Conservation (phyloP, 2,888 invertebrate species). For the Tanypteryx hageni region DNA sequence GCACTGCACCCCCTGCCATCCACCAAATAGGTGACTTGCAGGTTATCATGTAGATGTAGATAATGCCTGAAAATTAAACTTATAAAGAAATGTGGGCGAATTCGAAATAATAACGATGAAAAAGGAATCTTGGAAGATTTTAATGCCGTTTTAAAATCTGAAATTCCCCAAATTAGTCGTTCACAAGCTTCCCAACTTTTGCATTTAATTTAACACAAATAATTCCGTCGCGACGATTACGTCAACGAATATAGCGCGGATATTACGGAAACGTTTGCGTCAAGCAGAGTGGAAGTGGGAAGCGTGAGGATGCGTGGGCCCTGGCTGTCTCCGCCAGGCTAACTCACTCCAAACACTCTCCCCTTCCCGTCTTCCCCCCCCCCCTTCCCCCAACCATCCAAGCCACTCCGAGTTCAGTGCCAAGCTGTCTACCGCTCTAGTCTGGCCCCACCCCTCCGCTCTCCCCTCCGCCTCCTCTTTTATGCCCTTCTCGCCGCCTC, state of each 20-base stretch:
- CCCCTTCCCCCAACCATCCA: neutral
- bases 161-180: neutral
- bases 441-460: slow-evolving; percentile 5
- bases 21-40: no score
- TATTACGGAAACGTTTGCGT: no score
- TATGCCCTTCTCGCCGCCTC: neutral
- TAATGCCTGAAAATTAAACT: no score
- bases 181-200: no score
- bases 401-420: slow-evolving; percentile 34
- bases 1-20: no score
- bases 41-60: no score
- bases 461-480: neutral
- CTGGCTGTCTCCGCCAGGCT: slow-evolving; percentile 14
- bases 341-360: neutral
- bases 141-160: neutral
- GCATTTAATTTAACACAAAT: no score
- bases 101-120: neutral
- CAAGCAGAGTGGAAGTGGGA: neutral
- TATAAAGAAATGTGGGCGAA: neutral
- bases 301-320: slow-evolving; percentile 19
- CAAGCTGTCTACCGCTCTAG: slow-evolving; percentile 60
- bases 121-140: neutral
- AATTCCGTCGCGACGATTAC: no score
- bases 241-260: no score
- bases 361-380: neutral